A percentile compares a stretch with the other conserved stretches of the same genome.
phyloP scores from a whole-genome alignment of 2,888 invertebrate species.

The Phaonia tiefii region DNA sequence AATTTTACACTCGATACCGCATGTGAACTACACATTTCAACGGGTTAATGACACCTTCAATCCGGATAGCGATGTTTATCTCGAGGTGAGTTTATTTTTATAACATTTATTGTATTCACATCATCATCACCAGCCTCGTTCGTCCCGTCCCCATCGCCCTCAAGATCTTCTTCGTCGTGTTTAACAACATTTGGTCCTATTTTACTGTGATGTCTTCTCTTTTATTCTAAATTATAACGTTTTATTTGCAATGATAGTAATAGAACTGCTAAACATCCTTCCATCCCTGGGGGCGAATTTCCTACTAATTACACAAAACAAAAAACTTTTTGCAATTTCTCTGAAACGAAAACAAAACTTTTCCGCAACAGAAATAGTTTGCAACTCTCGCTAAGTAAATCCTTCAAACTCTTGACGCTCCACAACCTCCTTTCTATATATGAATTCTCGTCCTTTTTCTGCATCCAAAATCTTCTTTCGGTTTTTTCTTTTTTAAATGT shows the following conservation, averaged over 20 bases:
- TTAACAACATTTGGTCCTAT: constrained; percentile 10
- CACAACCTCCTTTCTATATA: too few relatives aligned
- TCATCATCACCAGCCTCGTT: background rate
- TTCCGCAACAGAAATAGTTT: background rate
- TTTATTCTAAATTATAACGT: constrained; percentile 34
- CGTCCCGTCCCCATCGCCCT: background rate
- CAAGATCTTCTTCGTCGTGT: constrained; percentile 5
- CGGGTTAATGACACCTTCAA: constrained; percentile 95
- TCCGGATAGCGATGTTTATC: constrained; percentile 92
- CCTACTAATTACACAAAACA: constrained; percentile 16
- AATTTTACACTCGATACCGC: constrained; percentile 94
- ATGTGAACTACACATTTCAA: constrained; percentile 94
- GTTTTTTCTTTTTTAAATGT: background rate
- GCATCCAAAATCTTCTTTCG: too few relatives aligned
- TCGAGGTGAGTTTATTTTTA: constrained; percentile 85
- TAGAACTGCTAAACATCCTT: background rate
- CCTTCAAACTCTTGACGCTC: background rate
- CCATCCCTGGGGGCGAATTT: background rate
- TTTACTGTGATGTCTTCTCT: constrained; percentile 18
- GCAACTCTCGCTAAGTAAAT: background rate
- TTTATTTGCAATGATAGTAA: background rate
- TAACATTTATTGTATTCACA: constrained; percentile 36
- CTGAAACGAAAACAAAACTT: background rate
- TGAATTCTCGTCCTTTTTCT: too few relatives aligned
- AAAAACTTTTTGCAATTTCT: constrained; percentile 1